Conservation (phyloP, 2,888 invertebrate genomes). For the Patella depressa region DNA sequence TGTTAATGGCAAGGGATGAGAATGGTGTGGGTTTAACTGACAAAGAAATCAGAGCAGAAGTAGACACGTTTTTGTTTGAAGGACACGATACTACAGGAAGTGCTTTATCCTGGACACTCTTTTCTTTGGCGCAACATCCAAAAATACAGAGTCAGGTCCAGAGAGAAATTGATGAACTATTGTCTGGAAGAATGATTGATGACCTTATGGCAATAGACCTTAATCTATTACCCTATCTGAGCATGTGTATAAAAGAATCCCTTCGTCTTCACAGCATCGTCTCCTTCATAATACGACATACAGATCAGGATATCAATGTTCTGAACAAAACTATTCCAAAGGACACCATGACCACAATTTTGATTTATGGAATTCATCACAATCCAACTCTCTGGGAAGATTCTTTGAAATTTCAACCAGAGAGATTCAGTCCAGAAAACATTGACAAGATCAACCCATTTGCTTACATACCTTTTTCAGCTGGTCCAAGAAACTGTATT, state of each 20-base stretch:
- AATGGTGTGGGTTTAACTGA: neutral
- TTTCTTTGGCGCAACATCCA: conserved; percentile 53
- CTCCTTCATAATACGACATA: conserved; percentile 54
- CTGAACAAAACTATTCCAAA: conserved; percentile 52
- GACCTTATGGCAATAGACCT: conserved; percentile 60
- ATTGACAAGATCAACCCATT: conserved; percentile 51
- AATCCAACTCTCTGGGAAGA: conserved; percentile 58
- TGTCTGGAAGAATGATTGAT: conserved; percentile 42
- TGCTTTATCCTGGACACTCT: conserved; percentile 59
- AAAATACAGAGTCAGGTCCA: conserved; percentile 51
- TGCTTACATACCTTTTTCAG: conserved; percentile 60
- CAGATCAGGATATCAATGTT: conserved; percentile 49
- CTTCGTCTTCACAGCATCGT: conserved; percentile 58
- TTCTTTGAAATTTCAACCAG: conserved; percentile 50
- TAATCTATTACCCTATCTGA: conserved; percentile 52
- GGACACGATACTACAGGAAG: conserved; percentile 66
- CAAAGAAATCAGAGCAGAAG: neutral
- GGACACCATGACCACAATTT: conserved; percentile 46
- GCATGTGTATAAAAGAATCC: conserved; percentile 63
- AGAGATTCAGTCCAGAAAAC: conserved; percentile 55
- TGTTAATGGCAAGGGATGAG: neutral
- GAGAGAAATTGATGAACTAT: conserved; percentile 51
- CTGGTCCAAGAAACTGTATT: conserved; percentile 65
- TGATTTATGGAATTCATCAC: conserved; percentile 58
- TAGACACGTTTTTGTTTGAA: conserved; percentile 40